Base-by-base conservation (phyloP, 2,888 invertebrate genomes). In the Gasteruption jaculator region DNA sequence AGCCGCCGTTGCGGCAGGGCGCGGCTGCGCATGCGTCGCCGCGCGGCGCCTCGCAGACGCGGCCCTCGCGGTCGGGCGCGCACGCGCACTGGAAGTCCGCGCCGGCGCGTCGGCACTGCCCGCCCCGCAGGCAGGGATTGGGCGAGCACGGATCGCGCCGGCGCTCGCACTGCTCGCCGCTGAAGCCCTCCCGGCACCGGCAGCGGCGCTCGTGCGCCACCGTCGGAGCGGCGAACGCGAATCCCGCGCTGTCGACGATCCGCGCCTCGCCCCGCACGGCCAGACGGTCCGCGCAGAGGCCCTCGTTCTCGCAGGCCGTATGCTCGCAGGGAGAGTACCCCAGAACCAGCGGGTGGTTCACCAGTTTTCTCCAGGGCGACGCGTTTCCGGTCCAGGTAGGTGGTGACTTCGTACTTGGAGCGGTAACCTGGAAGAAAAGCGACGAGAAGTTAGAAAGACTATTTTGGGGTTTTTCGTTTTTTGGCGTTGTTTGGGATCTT, bases 1-100 rank as follows among this genome's bases (percentile, higher is more conserved):
- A 89, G 2, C 93, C 94, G 6, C 92, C 92, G 65, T 94, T 93
- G 57, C 83, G 81, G 64, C 94, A 94, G 0, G 92, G 92, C 61
- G 85, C 87, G 36, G 80, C 83, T 36, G 85, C 84, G 62, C 93
- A 94, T 0, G 84, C 86, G 57, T 91, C 88, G 21, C 88, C 87
- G 54, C 85, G 78, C 65, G 91, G 90, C 38, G 83, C 67, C 63
- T 94, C 91, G 62, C 93, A 93, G 19, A 82, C 77, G 62, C 85
- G 84, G 1, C 93, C 93, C 62, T 91, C 87, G 43, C 86, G 80
- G 39, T 83, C 78, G 0, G 81, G 68, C 1, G 88, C 83, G 63
- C 94, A 94, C 3, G 79, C 75, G 61, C 94, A 94, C 47, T 83
- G 81, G 69, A 88, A 93, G 57, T 89, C 88, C 63, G 83, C 85